These are phyloP conservation scores for Pinctada fucata DNA, from an alignment of 2,888 invertebrate species.

Conservation along the genomic window DNA sequence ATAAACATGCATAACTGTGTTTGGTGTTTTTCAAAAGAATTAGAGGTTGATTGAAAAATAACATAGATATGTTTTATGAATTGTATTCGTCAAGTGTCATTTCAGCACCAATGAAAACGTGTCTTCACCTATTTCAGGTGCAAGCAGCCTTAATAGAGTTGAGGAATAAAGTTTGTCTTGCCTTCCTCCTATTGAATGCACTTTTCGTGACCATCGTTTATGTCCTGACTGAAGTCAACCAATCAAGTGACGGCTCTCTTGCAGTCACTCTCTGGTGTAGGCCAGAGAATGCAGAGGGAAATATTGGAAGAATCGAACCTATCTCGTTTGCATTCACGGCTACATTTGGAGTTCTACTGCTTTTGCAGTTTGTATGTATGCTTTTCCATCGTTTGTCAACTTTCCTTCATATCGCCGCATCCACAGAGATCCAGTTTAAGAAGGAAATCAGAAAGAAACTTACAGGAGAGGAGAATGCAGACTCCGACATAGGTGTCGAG, in stretches of 20 bases:
- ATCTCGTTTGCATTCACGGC: slow-evolving; percentile 62
- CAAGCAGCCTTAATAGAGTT: slow-evolving; percentile 75
- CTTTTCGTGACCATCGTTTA: slow-evolving; percentile 98
- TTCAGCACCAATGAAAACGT: no score
- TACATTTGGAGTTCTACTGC: slow-evolving; percentile 60
- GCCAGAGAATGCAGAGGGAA: not conserved
- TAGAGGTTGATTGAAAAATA: no score
- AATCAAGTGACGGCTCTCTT: slow-evolving; percentile 59
- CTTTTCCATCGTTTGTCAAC: slow-evolving; percentile 99
- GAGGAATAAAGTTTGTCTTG: slow-evolving; percentile 85
- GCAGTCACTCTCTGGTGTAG: slow-evolving; percentile 63
- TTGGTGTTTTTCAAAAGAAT: no score
- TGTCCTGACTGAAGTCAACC: slow-evolving; percentile 92
- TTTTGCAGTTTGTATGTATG: slow-evolving; percentile 86
- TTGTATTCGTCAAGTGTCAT: no score
- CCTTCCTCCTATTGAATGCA: slow-evolving; percentile 97
- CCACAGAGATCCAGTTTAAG: slow-evolving; percentile 80
- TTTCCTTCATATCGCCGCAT: slow-evolving; percentile 95
- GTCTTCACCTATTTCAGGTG: not conserved
- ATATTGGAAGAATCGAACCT: slow-evolving; percentile 50
- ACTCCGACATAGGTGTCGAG: slow-evolving; percentile 44
- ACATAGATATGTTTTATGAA: no score
- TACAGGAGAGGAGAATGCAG: slow-evolving; percentile 21
- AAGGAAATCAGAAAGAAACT: slow-evolving; percentile 36
- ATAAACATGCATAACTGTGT: no score